A percentile compares a stretch with the other conserved stretches of the same genome.
Conservation (phyloP, 2,888 invertebrate genomes). For the Neria commutata region DNA sequence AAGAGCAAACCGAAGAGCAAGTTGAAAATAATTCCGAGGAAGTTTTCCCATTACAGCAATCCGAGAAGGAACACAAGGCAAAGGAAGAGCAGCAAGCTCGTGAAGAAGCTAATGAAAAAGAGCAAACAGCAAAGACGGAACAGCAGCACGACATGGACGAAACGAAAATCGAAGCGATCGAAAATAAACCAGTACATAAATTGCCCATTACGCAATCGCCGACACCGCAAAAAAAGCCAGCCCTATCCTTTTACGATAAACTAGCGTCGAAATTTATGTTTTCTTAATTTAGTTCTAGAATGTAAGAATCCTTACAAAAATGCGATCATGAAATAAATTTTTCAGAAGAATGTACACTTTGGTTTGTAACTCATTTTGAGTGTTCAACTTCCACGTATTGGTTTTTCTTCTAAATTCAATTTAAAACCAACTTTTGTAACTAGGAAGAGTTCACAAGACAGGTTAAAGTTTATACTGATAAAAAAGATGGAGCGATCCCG, state of each 20-base stretch:
- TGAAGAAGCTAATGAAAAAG: not conserved
- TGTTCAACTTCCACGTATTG: too few species aligned
- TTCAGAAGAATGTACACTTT: too few species aligned
- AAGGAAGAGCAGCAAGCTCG: too few species aligned
- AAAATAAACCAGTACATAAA: not conserved
- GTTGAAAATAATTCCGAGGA: not conserved
- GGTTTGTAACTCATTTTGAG: too few species aligned
- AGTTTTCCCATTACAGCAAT: too few species aligned
- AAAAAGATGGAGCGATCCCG: not conserved
- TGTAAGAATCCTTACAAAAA: too few species aligned
- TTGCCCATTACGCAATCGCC: too few species aligned
- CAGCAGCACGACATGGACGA: not conserved
- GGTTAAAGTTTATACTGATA: too few species aligned
- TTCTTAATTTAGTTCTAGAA: slow-evolving; percentile 7
- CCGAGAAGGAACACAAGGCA: too few species aligned
- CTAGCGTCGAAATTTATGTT: slow-evolving; percentile 40
- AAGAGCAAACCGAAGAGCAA: not conserved
- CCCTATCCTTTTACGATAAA: slow-evolving; percentile 29
- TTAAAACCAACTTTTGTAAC: too few species aligned
- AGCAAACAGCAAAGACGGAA: not conserved
- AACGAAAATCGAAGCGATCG: not conserved
- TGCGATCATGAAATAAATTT: too few species aligned
- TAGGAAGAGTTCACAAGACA: too few species aligned
- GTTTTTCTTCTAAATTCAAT: not conserved
- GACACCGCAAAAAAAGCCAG: not conserved